Base-by-base conservation (phyloP, 2,888 invertebrate species). In the Leptopterna dolabrata region DNA sequence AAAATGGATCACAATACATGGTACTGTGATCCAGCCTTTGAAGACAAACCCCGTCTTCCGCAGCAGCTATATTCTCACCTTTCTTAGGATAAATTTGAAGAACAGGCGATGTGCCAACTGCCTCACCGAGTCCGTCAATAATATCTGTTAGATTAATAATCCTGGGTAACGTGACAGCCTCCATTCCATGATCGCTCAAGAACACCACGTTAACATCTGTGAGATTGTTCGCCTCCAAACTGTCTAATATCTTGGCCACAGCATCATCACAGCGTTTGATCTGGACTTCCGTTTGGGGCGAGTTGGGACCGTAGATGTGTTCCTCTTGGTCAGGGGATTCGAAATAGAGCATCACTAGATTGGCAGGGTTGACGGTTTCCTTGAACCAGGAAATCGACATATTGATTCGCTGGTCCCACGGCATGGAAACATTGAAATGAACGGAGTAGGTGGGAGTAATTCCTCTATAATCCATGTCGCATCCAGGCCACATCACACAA, bases 181-280 rank as follows among this genome's bases (percentile, higher is more conserved):
- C 91, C 94, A 95, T 95, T 19, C 96, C 96, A 91, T 96, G 96
- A 91, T 96, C 96, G 91, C 95, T 95, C 71, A 95, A 91, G 88
- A 96, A 93, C 87, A 96, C 93, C 0, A 96, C 92, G 91, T 95
- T 95, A 0, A 94, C 93, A 89, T 92, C 92, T 41, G 93, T 92
- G 6, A 91, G 90, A 29, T 93, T 92, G 47, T 88, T 88, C 19
- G 71, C 55, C 86, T 92, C 91, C n/a, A 96, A 90, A 47, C 93
- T 90, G 89, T 92, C 93, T 90, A 92, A 87, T 89, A 94, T 92
- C 91, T 95, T 95, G 82, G 92, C 92, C 0, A 94, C 93, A 6
- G 94, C 91, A 88, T 93, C 92, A 89, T 94, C 94, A 29, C 94
- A 90, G 90, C 92, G 91, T 84, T 90, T 90, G 6, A 94, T 91